Evolutionary conservation across 2,113 vertebrate species (phyloP), one percentile per base, ranked within the genome.

Genomic region (Dromaius novaehollandiae): DNA sequence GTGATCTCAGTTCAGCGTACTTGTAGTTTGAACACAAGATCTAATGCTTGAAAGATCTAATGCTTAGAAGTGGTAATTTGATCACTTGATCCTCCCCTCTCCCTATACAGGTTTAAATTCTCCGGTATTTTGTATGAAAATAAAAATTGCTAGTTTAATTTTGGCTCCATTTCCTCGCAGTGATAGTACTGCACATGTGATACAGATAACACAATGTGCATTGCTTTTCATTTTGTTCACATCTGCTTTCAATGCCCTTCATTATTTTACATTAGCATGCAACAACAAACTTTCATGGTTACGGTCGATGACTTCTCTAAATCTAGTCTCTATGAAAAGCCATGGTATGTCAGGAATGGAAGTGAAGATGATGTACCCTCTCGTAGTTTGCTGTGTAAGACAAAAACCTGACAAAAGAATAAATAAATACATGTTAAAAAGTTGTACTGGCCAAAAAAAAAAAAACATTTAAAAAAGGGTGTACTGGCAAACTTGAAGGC

Each of bases 171-270:
- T 79, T 19, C 34, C 50, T 55, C 13, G 34, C 26, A 3, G 0
- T 9, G 24, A 1, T 1, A 2, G n/a, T 0, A 1, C 53, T 32
- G 78, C 46, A 1, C 4, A 0, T 83, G 20, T 51, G 65, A 42
- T 24, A 2, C 19, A 6, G 65, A 5, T 7, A 11, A 26, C 48
- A 1, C 48, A 0, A 3, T 0, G 24, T 9, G 2, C 4, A 0
- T 26, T 32, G 34, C 18, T 71, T 44, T 25, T 2, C 1, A 0
- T 5, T 28, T 3, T 2, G 0, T 1, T 20, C 14, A 0, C 1
- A 3, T 3, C 4, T 11, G 71, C 40, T 26, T 4, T 1, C 6
- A 15, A 73, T 19, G 63, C 46, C 84, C 83, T 46, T 18, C 4
- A 0, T 20, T 24, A 0, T 24, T 46, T 19, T 4, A 2, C 6